Conservation (phyloP, 2,797 vertebrate genomes). For the Steatocranus sp. region DNA sequence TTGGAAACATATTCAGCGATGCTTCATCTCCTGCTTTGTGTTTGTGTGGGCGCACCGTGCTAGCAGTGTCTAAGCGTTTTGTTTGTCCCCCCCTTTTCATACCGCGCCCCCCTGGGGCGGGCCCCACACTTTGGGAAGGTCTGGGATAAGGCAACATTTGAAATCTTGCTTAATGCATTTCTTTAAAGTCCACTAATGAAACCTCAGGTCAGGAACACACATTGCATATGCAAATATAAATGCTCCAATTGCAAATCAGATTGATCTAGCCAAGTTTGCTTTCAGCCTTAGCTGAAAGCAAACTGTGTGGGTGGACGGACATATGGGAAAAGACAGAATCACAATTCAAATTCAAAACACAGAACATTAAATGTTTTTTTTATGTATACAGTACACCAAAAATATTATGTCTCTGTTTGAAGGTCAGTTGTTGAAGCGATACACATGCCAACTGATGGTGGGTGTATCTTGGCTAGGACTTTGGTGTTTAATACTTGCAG, state of each 20-base stretch:
- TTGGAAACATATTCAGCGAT: no score
- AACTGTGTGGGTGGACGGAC: slow-evolving; percentile 39
- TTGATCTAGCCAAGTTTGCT: background rate
- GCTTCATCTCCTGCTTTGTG: no score
- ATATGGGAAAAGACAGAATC: slow-evolving; percentile 45
- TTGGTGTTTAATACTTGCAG: slow-evolving; percentile 20
- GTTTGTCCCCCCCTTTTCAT: no score
- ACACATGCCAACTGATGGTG: slow-evolving; percentile 24
- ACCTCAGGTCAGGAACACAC: background rate
- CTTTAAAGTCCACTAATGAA: background rate
- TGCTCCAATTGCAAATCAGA: slow-evolving; percentile 16
- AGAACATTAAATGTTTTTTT: background rate
- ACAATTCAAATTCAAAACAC: slow-evolving; percentile 41
- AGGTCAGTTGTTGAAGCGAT: slow-evolving; percentile 11
- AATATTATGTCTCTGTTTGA: slow-evolving; percentile 20
- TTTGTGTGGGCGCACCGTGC: no score
- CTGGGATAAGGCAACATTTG: background rate
- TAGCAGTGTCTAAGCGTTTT: no score
- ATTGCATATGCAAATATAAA: background rate
- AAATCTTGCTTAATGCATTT: background rate
- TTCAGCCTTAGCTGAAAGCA: background rate
- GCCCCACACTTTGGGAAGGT: no score
- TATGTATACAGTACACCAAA: background rate
- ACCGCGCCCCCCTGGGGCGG: no score
- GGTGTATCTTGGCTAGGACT: slow-evolving; percentile 47